Evolutionary conservation across 2,113 vertebrate species (phyloP).

Genomic region (Oryzias melastigma): DNA sequence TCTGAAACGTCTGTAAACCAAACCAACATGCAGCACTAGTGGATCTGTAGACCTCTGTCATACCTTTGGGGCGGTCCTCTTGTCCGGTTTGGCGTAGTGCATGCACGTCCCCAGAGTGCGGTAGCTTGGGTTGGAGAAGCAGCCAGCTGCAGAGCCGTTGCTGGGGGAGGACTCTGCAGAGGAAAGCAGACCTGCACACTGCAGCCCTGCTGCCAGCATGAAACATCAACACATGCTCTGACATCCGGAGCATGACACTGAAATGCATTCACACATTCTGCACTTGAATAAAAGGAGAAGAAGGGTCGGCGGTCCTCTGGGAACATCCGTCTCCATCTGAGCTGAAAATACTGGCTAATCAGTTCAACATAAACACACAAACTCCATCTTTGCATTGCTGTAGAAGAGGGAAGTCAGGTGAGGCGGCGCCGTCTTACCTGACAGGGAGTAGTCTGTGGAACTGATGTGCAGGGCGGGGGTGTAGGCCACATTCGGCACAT

Average conservation of each 20-base stretch:
- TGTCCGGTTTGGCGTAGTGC: slow-evolving; percentile 79
- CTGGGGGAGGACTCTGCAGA: slow-evolving; percentile 82
- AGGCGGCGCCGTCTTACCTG: slow-evolving; percentile 74
- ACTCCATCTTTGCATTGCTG: background rate
- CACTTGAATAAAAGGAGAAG: background rate
- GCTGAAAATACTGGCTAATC: background rate
- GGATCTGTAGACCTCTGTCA: background rate
- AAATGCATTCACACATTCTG: background rate
- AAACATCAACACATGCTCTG: background rate
- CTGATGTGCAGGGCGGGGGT: slow-evolving; percentile 89
- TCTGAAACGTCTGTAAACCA: too few relatives aligned
- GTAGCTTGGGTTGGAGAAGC: slow-evolving; percentile 91
- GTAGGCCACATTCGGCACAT: slow-evolving; percentile 88
- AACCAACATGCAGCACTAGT: background rate
- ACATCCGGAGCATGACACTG: background rate
- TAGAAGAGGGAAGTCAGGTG: background rate
- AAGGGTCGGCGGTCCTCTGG: background rate
- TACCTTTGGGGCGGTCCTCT: slow-evolving; percentile 83
- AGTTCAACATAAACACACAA: too few relatives aligned
- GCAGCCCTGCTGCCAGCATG: slow-evolving; percentile 54
- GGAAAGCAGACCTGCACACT: slow-evolving; percentile 70
- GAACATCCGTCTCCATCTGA: background rate
- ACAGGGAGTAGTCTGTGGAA: slow-evolving; percentile 90
- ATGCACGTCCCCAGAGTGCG: slow-evolving; percentile 81
- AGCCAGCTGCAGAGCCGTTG: slow-evolving; percentile 65